Conservation (phyloP, 2,888 invertebrate genomes). For the Vannuccia rotundouncinata region DNA sequence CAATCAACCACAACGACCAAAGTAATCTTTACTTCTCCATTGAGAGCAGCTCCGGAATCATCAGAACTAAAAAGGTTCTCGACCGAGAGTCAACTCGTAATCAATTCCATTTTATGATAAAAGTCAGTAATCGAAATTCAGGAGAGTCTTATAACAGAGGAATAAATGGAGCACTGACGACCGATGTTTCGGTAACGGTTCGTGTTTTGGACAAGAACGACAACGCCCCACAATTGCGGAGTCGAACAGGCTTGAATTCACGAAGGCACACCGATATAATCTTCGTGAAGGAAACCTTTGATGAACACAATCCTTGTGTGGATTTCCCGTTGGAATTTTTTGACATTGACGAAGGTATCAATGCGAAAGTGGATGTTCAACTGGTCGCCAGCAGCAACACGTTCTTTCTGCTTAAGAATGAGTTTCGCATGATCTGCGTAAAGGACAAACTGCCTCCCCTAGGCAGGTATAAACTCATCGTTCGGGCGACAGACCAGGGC, state of each 20-base stretch:
- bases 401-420: not conserved
- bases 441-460: conserved; percentile 13
- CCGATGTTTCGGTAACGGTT: conserved; percentile 15
- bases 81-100: conserved; percentile 7
- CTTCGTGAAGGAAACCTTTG: not conserved
- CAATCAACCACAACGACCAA: not conserved
- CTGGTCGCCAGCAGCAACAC: not conserved
- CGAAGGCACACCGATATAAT: not conserved
- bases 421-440: conserved; percentile 19
- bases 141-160: not conserved
- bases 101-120: conserved; percentile 1
- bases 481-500: not conserved
- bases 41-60: conserved; percentile 15
- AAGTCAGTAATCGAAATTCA: conserved; percentile 25
- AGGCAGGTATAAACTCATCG: not conserved
- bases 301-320: conserved; percentile 29
- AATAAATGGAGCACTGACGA: not conserved
- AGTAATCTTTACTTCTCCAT: conserved; percentile 2
- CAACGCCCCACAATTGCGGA: conserved; percentile 3
- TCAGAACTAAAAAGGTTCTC: conserved; percentile 16
- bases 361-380: conserved; percentile 9
- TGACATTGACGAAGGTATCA: conserved; percentile 28
- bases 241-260: not conserved
- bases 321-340: conserved; percentile 31
- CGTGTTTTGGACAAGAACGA: conserved; percentile 33